Base-by-base conservation (phyloP, 1,140 invertebrate genomes). In the Cyrtorhinus lividipennis region DNA sequence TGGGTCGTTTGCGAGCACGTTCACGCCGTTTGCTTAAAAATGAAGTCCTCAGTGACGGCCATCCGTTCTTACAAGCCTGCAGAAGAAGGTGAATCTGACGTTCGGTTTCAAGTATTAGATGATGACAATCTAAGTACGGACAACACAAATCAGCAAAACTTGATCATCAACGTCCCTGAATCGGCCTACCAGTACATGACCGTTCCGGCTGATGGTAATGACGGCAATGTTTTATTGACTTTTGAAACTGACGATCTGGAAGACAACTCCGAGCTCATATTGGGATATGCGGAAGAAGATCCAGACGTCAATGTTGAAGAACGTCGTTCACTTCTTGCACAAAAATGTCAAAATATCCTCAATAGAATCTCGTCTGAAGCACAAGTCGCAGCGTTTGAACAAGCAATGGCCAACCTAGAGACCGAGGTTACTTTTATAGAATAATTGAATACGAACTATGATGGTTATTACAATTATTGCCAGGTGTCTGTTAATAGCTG, bases 1-100 rank as follows among this genome's bases (percentile, higher is more conserved):
- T 53, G 48, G 48, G 20, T 53, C 10, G 48, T 53, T 53, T 53
- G 48, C 48, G 48, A 53, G 48, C 48, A 53, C 48, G 48, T 53
- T 8, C 48, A 53, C 20, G 20, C 18, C 3, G 48, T 53, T 53
- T 53, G 48, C 20, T 13, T 53, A 5, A 53, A 53, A 53, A 53
- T 53, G 12, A 53, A 53, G 12, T 13, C 12, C 48, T 5, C 5
- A 10, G 10, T 22, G 10, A 20, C 5, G 5, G 8, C 8, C 8
- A 44, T 44, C 8, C 8, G 8, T n/a, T 10, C 8, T 10, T 12
- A 5, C 12, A 53, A 12, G 5, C 12, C 12, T 22, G 18, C 8
- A 5, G 18, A 20, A 10, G 48, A 53, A 5, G 18, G 5, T 3
- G 20, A 53, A 22, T 8, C 8, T 10, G 18, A 53, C 10, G 5